A percentile compares a stretch with the other conserved stretches of the same genome.
Conservation (phyloP, 1,140 invertebrate genomes). For the Melipona quadrifasciata region DNA sequence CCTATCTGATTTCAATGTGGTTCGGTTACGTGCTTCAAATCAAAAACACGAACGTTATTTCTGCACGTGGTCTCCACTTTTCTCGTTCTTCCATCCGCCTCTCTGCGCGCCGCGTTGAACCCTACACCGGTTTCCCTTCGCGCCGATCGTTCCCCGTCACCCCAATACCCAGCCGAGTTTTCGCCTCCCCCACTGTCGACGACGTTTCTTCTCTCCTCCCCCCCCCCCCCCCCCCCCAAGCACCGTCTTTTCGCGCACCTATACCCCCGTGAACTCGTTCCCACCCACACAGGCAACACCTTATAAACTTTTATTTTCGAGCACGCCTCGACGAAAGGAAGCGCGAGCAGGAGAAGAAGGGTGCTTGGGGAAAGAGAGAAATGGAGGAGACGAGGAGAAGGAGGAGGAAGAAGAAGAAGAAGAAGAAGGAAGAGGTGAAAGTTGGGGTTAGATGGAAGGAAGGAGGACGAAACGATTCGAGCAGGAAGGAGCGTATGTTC, state of each 20-base stretch:
- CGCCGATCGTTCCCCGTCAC: constrained; percentile 17
- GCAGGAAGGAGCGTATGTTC: constrained; percentile 76
- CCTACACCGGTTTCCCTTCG: not conserved
- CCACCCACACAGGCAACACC: constrained; percentile 58
- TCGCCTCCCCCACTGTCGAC: constrained; percentile 23
- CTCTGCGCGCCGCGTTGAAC: not conserved
- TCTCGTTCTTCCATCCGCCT: constrained; percentile 44
- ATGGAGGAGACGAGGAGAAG: too few species aligned
- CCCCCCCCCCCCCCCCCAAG: too few species aligned
- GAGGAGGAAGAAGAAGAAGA: not conserved
- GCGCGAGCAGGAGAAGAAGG: not conserved
- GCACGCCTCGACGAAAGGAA: constrained; percentile 26
- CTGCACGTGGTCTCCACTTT: constrained; percentile 71
- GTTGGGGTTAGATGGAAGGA: constrained; percentile 25
- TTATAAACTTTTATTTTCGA: constrained; percentile 77
- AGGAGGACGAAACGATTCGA: constrained; percentile 52
- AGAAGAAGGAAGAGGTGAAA: constrained; percentile 9
- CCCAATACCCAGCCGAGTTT: constrained; percentile 26
- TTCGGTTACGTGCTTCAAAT: constrained; percentile 79
- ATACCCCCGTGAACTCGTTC: not conserved
- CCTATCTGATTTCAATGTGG: constrained; percentile 79
- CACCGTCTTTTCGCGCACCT: constrained; percentile 40
- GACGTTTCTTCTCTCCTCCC: constrained; percentile 14
- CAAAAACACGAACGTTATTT: constrained; percentile 77
- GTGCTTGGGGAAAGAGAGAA: not conserved